phyloP scores from a whole-genome alignment of 2,113 vertebrate species.

The Aldabrachelys gigantea region DNA sequence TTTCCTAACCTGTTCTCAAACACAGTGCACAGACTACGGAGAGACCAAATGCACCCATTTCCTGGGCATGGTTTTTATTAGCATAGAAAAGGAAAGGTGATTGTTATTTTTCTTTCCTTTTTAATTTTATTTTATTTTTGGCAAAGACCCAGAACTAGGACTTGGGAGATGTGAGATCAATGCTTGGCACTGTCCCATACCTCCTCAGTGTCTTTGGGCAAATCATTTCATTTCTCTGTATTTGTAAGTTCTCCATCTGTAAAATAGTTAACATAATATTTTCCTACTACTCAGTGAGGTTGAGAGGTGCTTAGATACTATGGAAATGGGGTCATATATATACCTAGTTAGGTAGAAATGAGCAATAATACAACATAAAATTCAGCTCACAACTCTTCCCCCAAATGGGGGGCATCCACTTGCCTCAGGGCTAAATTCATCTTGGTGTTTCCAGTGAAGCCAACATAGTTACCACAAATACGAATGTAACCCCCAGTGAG shows the following conservation, averaged over 20 bases:
- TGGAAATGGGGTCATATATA: neutral
- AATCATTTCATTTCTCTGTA: neutral
- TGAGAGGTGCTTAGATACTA: neutral
- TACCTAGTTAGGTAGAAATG: neutral
- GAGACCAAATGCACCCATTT: neutral
- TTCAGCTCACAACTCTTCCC: neutral
- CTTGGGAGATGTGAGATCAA: neutral
- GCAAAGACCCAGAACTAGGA: neutral
- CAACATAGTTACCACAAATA: neutral
- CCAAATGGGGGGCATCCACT: neutral
- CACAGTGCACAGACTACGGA: neutral
- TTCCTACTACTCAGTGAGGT: neutral
- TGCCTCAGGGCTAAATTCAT: neutral
- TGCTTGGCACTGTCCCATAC: neutral
- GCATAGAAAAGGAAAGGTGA: neutral
- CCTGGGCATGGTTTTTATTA: neutral
- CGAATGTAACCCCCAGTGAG: neutral
- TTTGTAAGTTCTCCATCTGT: neutral
- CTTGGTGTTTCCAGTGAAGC: neutral
- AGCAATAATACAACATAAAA: neutral
- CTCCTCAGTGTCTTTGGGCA: neutral
- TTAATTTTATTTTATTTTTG: too few species aligned
- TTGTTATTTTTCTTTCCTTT: too few species aligned
- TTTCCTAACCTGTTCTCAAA: neutral
- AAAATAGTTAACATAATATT: neutral